A percentile compares a stretch with the other conserved stretches of the same genome.
Evolutionary conservation across 2,888 invertebrate species (phyloP).

Genomic region (Himalopsyche anomala): DNA sequence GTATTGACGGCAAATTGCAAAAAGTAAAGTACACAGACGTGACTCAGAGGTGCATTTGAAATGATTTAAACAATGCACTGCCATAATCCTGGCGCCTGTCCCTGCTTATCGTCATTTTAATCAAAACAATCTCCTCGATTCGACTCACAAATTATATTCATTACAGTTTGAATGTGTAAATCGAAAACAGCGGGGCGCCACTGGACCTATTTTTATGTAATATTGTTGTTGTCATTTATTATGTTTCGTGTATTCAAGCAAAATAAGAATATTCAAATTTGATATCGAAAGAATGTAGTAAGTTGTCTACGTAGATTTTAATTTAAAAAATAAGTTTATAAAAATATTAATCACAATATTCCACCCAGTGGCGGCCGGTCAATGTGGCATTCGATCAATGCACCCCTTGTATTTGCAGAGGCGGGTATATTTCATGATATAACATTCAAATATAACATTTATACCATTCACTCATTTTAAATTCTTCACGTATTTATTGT

Average conservation of each 20-base stretch:
- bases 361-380: too few relatives aligned
- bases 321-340: too few relatives aligned
- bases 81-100: constrained; percentile 21
- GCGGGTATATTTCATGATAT: too few relatives aligned
- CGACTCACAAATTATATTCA: constrained; percentile 50
- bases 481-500: too few relatives aligned
- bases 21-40: constrained; percentile 9
- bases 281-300: too few relatives aligned
- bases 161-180: neutral
- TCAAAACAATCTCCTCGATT: constrained; percentile 44
- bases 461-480: too few relatives aligned
- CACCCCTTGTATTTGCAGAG: too few relatives aligned
- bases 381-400: too few relatives aligned
- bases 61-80: neutral
- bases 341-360: too few relatives aligned
- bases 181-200: constrained; percentile 7
- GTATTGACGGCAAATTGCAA: neutral
- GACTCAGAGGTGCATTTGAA: constrained; percentile 31
- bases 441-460: too few relatives aligned
- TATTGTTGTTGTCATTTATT: neutral
- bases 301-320: too few relatives aligned
- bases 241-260: neutral
- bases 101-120: constrained; percentile 31
- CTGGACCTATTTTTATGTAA: constrained; percentile 2
- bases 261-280: neutral